These are phyloP conservation scores for Nomada flava DNA, from an alignment of 2,888 invertebrate species.

Conservation along the genomic window DNA sequence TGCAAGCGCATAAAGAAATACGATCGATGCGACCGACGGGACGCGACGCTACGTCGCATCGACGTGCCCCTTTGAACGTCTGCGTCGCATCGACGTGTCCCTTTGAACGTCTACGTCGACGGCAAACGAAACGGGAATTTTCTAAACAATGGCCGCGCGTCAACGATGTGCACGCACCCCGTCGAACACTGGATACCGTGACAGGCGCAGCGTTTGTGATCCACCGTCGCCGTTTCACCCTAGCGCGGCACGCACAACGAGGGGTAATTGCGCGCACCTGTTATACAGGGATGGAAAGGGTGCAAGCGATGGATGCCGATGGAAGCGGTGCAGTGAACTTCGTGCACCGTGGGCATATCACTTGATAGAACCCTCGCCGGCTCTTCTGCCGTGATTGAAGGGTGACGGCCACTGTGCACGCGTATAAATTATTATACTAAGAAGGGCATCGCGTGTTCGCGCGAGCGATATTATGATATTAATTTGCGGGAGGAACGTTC, in stretches of 20 bases:
- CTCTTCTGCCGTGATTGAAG: conserved; percentile 31
- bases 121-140: conserved; percentile 40
- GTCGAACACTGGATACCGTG: conserved; percentile 36
- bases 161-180: conserved; percentile 60
- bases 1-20: conserved; percentile 16
- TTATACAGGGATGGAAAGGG: conserved; percentile 16
- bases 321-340: conserved; percentile 48
- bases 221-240: conserved; percentile 49
- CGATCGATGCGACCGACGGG: conserved; percentile 15
- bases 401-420: conserved; percentile 9
- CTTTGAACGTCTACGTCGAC: conserved; percentile 20
- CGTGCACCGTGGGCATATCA: conserved; percentile 26
- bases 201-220: conserved; percentile 52
- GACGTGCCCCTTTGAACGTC: conserved; percentile 2
- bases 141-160: conserved; percentile 43
- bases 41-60: conserved; percentile 7
- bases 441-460: not conserved
- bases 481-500: too few species aligned
- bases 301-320: conserved; percentile 30
- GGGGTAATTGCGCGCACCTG: conserved; percentile 53
- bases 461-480: too few species aligned
- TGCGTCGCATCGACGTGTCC: conserved; percentile 6
- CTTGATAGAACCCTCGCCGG: conserved; percentile 27
- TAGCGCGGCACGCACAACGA: conserved; percentile 32
- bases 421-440: conserved; percentile 22